Evolutionary conservation across 2,797 vertebrate genomes (phyloP).

Genomic region (Myotis vivesi): DNA sequence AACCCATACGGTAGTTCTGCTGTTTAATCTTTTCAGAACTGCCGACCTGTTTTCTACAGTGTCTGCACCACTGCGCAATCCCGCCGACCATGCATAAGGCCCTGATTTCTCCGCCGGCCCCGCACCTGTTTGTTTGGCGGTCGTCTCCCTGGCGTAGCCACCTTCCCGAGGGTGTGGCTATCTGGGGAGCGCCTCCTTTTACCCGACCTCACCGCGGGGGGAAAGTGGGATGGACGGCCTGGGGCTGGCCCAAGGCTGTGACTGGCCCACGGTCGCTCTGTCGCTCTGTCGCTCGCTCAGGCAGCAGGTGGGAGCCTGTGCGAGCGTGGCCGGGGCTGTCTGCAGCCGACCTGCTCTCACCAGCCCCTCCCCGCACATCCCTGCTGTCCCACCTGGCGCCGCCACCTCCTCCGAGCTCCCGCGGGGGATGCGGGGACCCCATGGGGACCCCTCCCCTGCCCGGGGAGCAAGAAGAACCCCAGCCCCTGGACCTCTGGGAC

Average conservation of each 20-base stretch:
- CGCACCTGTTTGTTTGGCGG: not conserved
- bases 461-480: not conserved
- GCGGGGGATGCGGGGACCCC: not conserved
- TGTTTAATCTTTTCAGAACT: not conserved
- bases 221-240: not conserved
- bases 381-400: not conserved
- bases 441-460: not conserved
- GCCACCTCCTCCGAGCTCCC: not conserved
- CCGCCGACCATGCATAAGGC: accelerated
- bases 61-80: not conserved
- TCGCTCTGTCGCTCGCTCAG: too few species aligned
- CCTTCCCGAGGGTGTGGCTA: not conserved
- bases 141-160: not conserved
- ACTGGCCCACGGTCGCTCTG: too few species aligned
- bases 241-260: too few species aligned
- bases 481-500: not conserved
- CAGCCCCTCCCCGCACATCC: not conserved
- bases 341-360: not conserved
- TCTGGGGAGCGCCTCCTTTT: not conserved
- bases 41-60: not conserved
- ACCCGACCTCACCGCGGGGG: not conserved
- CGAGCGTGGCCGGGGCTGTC: not conserved
- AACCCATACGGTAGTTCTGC: not conserved
- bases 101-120: not conserved
- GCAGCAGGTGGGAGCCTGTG: not conserved